Percentiles rank a stretch among this genome's conserved stretches.
Conservation (phyloP, 1,140 invertebrate species). For the Leucophenga varia region DNA sequence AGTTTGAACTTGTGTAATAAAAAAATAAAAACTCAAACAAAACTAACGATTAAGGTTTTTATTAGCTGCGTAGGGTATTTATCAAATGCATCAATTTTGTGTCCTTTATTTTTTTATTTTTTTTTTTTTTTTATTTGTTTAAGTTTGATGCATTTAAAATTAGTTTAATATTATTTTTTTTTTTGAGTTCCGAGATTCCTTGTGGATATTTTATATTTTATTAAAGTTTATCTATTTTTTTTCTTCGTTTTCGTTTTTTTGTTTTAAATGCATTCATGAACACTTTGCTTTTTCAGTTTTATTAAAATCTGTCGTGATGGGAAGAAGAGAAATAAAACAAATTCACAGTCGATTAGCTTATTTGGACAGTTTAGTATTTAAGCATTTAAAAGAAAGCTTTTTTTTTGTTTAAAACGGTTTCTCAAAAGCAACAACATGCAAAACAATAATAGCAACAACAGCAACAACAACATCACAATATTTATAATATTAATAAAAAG, state of each 20-base stretch:
- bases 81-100: too few relatives aligned
- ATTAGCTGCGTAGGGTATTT: too few relatives aligned
- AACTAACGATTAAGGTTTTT: too few relatives aligned
- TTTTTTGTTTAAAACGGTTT: not conserved
- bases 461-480: slow-evolving; percentile 12
- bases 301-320: slow-evolving; percentile 36
- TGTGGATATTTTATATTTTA: slow-evolving; percentile 21
- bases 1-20: not conserved
- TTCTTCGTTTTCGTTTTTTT: slow-evolving; percentile 11
- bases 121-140: too few relatives aligned
- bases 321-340: slow-evolving; percentile 19
- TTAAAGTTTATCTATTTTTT: slow-evolving; percentile 36
- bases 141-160: too few relatives aligned
- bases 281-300: slow-evolving; percentile 21
- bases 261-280: too few relatives aligned
- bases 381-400: too few relatives aligned
- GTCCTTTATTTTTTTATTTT: too few relatives aligned
- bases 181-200: too few relatives aligned
- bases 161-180: too few relatives aligned
- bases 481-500: too few relatives aligned
- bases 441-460: slow-evolving; percentile 7
- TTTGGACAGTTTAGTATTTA: not conserved
- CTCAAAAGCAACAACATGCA: not conserved
- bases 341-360: slow-evolving; percentile 33
- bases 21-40: too few relatives aligned